A percentile compares a stretch with the other conserved stretches of the same genome.
Evolutionary conservation across 2,113 vertebrate genomes (phyloP).

Genomic region (Crotalus tigris): DNA sequence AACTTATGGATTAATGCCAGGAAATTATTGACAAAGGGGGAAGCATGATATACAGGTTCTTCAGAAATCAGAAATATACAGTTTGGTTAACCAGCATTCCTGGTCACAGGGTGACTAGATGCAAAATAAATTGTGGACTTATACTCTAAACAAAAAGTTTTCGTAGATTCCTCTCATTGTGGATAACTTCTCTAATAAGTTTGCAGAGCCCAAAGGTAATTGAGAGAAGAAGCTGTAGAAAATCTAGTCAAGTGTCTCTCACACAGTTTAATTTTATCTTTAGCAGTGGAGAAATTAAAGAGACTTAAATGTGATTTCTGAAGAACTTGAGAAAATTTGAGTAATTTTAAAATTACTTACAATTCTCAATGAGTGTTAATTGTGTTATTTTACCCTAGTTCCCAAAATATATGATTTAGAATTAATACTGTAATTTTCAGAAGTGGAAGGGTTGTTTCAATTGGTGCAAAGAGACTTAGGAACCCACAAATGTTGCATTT

Average conservation of each 20-base stretch:
- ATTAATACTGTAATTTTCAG: no score
- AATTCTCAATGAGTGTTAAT: no score
- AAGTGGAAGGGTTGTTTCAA: neutral
- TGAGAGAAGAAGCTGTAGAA: neutral
- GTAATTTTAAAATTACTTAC: neutral
- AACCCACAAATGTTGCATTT: neutral
- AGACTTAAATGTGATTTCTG: neutral
- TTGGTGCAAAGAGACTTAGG: neutral
- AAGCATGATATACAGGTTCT: neutral
- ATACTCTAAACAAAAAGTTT: neutral
- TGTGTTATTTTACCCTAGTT: no score
- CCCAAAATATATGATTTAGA: no score
- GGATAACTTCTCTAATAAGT: neutral
- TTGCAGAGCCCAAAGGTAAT: neutral
- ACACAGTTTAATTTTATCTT: neutral
- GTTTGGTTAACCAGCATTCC: neutral
- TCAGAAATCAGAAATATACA: neutral
- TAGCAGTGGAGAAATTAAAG: neutral
- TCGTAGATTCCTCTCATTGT: neutral
- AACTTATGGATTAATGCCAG: neutral
- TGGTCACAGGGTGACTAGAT: neutral
- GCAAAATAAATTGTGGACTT: neutral
- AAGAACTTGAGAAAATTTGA: neutral
- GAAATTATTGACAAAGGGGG: neutral
- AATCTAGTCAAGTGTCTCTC: neutral